Percentiles rank a stretch among this genome's conserved stretches.
These are phyloP conservation scores for cattle (Bos taurus) DNA, from an alignment of 2,113 vertebrate genomes.

Conservation along the genomic window ARS-UCD2.0 NC_037328.1:92666001-92666500, in stretches of 20 bases:
- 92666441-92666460: slow-evolving; percentile 82
- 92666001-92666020: not conserved
- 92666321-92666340: not conserved
- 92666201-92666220: slow-evolving; percentile 32
- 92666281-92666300: not conserved
- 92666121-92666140: not conserved
- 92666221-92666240: not conserved
- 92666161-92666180: not conserved
- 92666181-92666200: not conserved
- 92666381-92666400: slow-evolving; percentile 67
- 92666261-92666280: slow-evolving; percentile 29
- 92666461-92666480: slow-evolving; percentile 64
- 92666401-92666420: slow-evolving; percentile 79
- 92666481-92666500: slow-evolving; percentile 76
- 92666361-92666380: slow-evolving; percentile 49
- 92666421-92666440: slow-evolving; percentile 80
- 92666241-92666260: not conserved
- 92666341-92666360: slow-evolving; percentile 64
- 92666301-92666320: not conserved
- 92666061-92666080: not conserved
- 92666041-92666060: not conserved
- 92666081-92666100: not conserved
- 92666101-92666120: slow-evolving; percentile 8
- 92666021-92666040: not conserved
- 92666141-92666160: not conserved